A percentile compares a stretch with the other conserved stretches of the same genome.
Evolutionary conservation across 2,888 invertebrate genomes (phyloP).

Genomic region (Hirtodrosophila confusa): DNA sequence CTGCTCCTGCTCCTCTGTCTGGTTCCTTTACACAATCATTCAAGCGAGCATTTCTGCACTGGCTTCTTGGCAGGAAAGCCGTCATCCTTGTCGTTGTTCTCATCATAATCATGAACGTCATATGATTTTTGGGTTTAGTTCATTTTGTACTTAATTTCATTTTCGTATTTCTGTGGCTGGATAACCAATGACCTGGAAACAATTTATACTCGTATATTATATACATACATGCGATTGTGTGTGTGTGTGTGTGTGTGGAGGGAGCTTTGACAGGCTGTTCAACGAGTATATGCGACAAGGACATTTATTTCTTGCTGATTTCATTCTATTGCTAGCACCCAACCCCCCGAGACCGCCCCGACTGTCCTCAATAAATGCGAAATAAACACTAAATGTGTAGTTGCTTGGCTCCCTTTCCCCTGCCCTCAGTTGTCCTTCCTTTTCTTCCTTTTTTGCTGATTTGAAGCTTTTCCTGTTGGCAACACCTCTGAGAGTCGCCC

Average conservation of each 20-base stretch:
- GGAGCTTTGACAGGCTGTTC: constrained; percentile 57
- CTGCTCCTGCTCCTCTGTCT: constrained; percentile 2
- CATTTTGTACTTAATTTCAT: constrained; percentile 72
- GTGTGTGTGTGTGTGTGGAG: constrained; percentile 17
- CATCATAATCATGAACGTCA: constrained; percentile 71
- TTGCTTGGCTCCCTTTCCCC: constrained; percentile 38
- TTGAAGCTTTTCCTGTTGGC: constrained; percentile 75
- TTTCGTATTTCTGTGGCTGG: constrained; percentile 73
- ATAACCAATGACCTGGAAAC: constrained; percentile 77
- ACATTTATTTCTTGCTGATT: constrained; percentile 78
- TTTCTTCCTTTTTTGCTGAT: constrained; percentile 57
- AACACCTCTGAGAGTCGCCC: constrained; percentile 65
- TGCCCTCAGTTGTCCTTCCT: neutral
- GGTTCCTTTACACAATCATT: constrained; percentile 51
- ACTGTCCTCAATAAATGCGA: constrained; percentile 73
- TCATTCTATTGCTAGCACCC: constrained; percentile 61
- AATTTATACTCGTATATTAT: constrained; percentile 68
- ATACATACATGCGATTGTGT: constrained; percentile 9
- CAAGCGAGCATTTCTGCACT: constrained; percentile 52
- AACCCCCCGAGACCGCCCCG: constrained; percentile 9
- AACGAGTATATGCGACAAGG: constrained; percentile 54
- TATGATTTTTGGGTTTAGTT: constrained; percentile 63
- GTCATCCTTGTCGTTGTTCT: constrained; percentile 1
- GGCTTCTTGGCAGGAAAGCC: constrained; percentile 13
- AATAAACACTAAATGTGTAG: constrained; percentile 77